Evolutionary conservation across 2,797 vertebrate genomes (phyloP).

Genomic region (Urophycis tenuis): DNA sequence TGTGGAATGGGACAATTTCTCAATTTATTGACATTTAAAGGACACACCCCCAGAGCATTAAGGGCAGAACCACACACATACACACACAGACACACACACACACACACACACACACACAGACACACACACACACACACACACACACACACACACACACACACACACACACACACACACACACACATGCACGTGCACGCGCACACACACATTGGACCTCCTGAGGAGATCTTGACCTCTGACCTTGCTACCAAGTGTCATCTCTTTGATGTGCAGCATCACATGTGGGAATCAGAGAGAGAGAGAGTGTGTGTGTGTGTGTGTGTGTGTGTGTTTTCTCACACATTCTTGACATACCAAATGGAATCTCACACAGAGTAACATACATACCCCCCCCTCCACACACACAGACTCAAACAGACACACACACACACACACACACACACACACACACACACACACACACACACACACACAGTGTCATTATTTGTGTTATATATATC

Average conservation of each 20-base stretch:
- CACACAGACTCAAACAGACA: too few relatives aligned
- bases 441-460: too few relatives aligned
- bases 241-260: neutral
- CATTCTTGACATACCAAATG: conserved; percentile 37
- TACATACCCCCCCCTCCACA: neutral
- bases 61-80: neutral
- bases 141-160: neutral
- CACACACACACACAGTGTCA: too few relatives aligned
- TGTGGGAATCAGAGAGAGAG: neutral
- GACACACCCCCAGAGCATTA: neutral
- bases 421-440: neutral
- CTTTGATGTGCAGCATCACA: neutral
- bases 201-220: neutral
- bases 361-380: conserved; percentile 37
- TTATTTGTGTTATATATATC: too few relatives aligned
- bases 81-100: neutral
- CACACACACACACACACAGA: neutral
- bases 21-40: too few relatives aligned
- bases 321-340: neutral
- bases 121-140: neutral
- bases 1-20: too few relatives aligned
- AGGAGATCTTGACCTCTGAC: neutral
- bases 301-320: neutral
- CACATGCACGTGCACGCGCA: neutral
- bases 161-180: neutral